Percentiles rank a stretch among this genome's conserved stretches.
phyloP scores from a whole-genome alignment of 2,113 vertebrate genomes.

The Petroica traversi region DNA sequence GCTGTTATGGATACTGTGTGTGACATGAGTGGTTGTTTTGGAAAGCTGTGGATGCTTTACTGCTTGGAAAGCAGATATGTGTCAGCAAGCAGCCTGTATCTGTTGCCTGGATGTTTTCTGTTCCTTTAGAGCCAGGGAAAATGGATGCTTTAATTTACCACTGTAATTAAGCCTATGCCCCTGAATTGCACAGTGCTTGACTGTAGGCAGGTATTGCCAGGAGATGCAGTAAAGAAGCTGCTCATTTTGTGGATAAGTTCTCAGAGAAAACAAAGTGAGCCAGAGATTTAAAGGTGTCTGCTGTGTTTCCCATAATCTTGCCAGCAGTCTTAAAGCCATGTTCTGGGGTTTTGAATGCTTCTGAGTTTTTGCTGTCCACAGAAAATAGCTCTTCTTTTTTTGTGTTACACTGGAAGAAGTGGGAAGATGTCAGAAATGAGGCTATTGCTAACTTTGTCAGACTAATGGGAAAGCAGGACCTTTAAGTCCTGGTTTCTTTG shows the following conservation, averaged over 20 bases:
- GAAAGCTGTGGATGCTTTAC: background rate
- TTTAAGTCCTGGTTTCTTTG: background rate
- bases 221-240: background rate
- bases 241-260: background rate
- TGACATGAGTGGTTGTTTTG: background rate
- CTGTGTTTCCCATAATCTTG: background rate
- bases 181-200: background rate
- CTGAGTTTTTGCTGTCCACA: background rate
- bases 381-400: background rate
- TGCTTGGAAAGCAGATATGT: background rate
- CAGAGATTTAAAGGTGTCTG: background rate
- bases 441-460: background rate
- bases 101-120: background rate
- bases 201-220: background rate
- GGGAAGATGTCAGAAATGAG: background rate
- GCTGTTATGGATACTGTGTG: background rate
- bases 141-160: background rate
- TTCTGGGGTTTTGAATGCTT: background rate
- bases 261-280: background rate
- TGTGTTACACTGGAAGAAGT: background rate
- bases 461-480: background rate
- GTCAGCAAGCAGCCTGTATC: background rate
- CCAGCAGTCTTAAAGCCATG: background rate
- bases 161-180: background rate
- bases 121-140: background rate